Evolutionary conservation across 1,140 invertebrate genomes (phyloP), one percentile per base, ranked within the genome.

Genomic region (Trigoniulus corallinus): DNA sequence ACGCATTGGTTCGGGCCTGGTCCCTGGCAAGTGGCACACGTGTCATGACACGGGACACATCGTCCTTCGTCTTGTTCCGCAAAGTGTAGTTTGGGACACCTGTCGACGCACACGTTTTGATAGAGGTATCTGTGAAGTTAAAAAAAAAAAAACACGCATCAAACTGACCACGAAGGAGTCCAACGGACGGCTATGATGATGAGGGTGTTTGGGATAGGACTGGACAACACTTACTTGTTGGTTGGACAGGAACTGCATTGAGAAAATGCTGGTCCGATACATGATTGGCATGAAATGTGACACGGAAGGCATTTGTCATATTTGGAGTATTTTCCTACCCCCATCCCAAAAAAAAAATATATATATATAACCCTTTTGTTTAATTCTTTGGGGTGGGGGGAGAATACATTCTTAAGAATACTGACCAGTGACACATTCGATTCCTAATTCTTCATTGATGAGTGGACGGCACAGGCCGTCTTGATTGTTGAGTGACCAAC

Each of bases 401-500:
- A 44, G 7, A 7, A 44, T 44, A 44, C 18, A 21, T 21, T 44
- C 42, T 10, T 20, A 44, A 44, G 7, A 44, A 18, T 24, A 44
- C 21, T 44, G 4, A 7, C 24, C 42, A 24, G 12, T 10, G 12
- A 18, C 7, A 10, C 21, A 10, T 10, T 20, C 42, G 12, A 12
- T 7, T 20, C 4, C 4, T 7, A 7, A 44, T 12, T 44, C 42
- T 10, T 44, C 21, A 12, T 44, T 24, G 7, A 10, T 44, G 18
- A 24, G 24, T 21, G 4, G 42, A 24, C 4, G 7, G 42, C 42
- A 44, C 4, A 7, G 24, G 4, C 42, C 42, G 12, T 74, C 74
- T 55, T 82, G 82, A 54, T 77, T 78, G 59, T 78, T 83, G 7
- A 82, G 59, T 50, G 70, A 74, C 81, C 81, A 86, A 41, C 79